Evolutionary conservation across 1,140 invertebrate genomes (phyloP).

Genomic region (Neotoxoptera formosana): DNA sequence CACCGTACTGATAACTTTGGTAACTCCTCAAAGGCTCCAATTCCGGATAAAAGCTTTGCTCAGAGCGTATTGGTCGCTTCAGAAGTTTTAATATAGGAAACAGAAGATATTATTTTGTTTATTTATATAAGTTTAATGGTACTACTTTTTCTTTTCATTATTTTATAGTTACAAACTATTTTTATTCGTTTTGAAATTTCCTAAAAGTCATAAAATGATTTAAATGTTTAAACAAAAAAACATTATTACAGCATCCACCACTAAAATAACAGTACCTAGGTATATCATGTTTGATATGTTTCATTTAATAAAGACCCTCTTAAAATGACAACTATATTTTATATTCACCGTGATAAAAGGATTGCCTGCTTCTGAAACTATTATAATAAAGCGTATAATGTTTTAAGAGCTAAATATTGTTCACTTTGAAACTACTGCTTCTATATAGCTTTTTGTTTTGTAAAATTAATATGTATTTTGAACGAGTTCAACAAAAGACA

Average conservation of each 20-base stretch:
- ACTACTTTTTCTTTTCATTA: background rate
- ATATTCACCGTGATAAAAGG: background rate
- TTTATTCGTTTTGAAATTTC: background rate
- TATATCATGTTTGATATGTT: background rate
- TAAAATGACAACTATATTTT: conserved; percentile 5
- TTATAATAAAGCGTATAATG: background rate
- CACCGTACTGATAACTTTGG: background rate
- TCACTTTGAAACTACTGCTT: background rate
- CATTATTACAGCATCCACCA: background rate
- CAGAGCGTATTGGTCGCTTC: background rate
- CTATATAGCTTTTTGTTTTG: background rate
- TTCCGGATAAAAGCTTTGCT: background rate
- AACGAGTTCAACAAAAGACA: background rate
- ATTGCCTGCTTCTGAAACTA: background rate
- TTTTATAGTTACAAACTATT: background rate
- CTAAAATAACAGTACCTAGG: background rate
- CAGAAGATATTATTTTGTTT: background rate
- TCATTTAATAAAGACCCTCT: background rate
- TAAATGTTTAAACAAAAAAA: background rate
- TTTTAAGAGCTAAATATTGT: background rate
- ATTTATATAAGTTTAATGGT: background rate
- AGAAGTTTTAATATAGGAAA: background rate
- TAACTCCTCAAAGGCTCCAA: background rate
- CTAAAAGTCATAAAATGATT: background rate
- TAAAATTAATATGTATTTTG: conserved; percentile 8